A percentile compares a stretch with the other conserved stretches of the same genome.
Conservation (phyloP, 53 echinoderm and acorn worm species). For the Temnopleurus reevesii region DNA sequence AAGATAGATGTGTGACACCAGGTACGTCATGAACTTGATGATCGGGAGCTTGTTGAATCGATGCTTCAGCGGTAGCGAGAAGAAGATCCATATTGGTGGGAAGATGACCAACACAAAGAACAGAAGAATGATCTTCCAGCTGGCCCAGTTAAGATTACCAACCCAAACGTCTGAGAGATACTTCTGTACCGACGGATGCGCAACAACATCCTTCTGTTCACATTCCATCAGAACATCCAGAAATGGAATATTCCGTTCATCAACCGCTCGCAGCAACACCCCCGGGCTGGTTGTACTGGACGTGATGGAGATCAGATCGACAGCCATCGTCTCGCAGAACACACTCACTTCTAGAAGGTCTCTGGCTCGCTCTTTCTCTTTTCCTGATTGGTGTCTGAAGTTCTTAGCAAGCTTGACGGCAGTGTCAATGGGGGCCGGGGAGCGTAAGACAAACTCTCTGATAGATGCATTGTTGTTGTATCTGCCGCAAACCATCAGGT, state of each 20-base stretch:
- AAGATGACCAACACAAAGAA: constrained; percentile 83
- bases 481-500: constrained; percentile 92
- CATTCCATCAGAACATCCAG: constrained; percentile 94
- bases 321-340: constrained; percentile 92
- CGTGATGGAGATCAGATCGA: constrained; percentile 85
- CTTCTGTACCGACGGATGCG: constrained; percentile 94
- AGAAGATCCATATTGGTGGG: constrained; percentile 86
- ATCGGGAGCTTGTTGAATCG: constrained; percentile 94
- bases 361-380: constrained; percentile 89
- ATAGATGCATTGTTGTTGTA: constrained; percentile 82
- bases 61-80: constrained; percentile 85
- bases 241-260: constrained; percentile 79
- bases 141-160: constrained; percentile 89
- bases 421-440: constrained; percentile 92
- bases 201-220: constrained; percentile 95
- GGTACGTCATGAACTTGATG: constrained; percentile 96
- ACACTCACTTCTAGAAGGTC: constrained; percentile 81
- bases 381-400: constrained; percentile 77
- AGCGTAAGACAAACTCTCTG: constrained; percentile 89
- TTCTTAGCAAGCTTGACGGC: constrained; percentile 87
- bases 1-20: constrained; percentile 91
- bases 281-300: constrained; percentile 85
- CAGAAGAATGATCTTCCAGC: constrained; percentile 88
- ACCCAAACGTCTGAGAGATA: constrained; percentile 97
- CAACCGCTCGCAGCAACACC: constrained; percentile 76